Conservation (phyloP, 2,797 vertebrate species). For the Gymnocypris eckloni region DNA sequence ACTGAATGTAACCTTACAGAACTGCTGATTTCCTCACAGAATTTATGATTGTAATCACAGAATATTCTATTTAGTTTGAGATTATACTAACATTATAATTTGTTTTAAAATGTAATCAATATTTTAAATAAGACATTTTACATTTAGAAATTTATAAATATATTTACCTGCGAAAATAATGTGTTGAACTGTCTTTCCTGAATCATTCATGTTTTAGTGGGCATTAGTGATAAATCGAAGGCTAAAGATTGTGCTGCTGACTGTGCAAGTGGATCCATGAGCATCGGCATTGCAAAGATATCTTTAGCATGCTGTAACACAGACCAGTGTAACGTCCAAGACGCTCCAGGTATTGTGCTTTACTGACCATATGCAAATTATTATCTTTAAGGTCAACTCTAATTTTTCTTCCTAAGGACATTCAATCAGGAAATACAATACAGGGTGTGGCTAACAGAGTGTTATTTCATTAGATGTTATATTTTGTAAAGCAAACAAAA, state of each 20-base stretch:
- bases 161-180: neutral
- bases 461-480: too few relatives aligned
- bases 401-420: too few relatives aligned
- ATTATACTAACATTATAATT: neutral
- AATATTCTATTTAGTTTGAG: too few relatives aligned
- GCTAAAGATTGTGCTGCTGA: neutral
- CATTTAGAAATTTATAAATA: too few relatives aligned
- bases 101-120: neutral
- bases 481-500: too few relatives aligned
- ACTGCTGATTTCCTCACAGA: too few relatives aligned
- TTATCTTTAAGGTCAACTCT: too few relatives aligned
- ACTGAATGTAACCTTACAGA: too few relatives aligned
- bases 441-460: too few relatives aligned
- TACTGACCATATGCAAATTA: too few relatives aligned
- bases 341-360: conserved; percentile 14
- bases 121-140: neutral
- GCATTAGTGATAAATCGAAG: neutral
- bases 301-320: neutral
- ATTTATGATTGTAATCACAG: too few relatives aligned
- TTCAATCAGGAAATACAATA: too few relatives aligned
- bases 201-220: neutral
- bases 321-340: neutral
- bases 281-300: neutral
- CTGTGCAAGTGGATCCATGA: neutral
- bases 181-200: neutral